Base-by-base conservation (phyloP, 2,888 invertebrate genomes). In the Pseudeuparius sepicola region DNA sequence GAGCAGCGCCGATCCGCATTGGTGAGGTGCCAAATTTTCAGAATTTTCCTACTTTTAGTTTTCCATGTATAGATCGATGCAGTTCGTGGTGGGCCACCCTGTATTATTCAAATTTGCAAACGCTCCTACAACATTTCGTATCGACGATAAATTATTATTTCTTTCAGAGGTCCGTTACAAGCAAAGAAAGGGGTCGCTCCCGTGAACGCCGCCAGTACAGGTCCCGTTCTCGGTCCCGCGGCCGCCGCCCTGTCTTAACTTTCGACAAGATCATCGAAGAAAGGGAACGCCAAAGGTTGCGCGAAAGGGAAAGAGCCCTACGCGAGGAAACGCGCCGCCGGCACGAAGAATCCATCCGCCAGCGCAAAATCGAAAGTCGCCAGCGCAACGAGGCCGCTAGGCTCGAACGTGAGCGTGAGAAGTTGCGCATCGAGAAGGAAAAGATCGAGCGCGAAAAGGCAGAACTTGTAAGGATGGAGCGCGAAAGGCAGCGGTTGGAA, bases 311-410 rank as follows among this genome's bases (percentile, higher is more conserved):
- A 45, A 73, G 88, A 14, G 71, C 78, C 35, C 63, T 79, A 32
- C 73, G 88, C 14, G 86, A 88, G 53, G 82, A 86, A 51, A 85
- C 87, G 53, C 73, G 89, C 12, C 70, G 86, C 26, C 69, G 87
- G 17, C 75, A 84, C 32, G 79, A 84, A 47, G 85, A 87, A 50
- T 75, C 79, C 48, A 72, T 79, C 25, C 73, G 83, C 14, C 77
- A 84, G 47, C 71, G 83, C 4, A 87, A 53, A 16, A 44, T 52
- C 10, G 87, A 90, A 54, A 70, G 87, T 3, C 71, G 83, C 6
- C 86, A 90, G 57, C 74, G 86, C 3, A 82, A 83, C 55, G 90
- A 93, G 64, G 84, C 88, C 20, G 73, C 79, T 26, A 76, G 86
- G 32, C 68, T 90, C 32, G 82, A 80, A 40, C 70, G 84, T 31